Conservation (phyloP, 2,113 vertebrate species). For the Trachemys scripta region DNA sequence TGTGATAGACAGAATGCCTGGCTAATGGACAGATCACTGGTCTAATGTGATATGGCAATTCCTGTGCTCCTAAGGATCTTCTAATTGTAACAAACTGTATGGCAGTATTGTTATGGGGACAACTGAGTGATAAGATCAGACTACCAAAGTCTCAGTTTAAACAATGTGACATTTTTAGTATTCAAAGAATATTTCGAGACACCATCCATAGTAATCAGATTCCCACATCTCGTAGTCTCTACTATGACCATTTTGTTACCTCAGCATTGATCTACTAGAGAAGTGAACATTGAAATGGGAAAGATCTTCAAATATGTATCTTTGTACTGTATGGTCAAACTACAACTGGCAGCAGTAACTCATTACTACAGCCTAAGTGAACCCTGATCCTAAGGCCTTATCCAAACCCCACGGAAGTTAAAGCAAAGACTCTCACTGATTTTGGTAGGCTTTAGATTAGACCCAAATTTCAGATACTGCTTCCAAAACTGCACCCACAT, state of each 20-base stretch:
- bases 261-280: slow-evolving; percentile 62
- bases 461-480: background rate
- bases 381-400: rapidly evolving
- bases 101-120: slow-evolving; percentile 34
- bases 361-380: rapidly evolving
- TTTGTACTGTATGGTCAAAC: background rate
- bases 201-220: slow-evolving; percentile 56
- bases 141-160: slow-evolving; percentile 16
- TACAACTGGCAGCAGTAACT: background rate
- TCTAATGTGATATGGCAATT: slow-evolving; percentile 19
- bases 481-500: background rate
- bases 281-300: slow-evolving; percentile 54
- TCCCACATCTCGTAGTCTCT: slow-evolving; percentile 56
- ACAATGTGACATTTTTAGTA: slow-evolving; percentile 50
- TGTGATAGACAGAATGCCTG: background rate
- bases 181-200: slow-evolving; percentile 37
- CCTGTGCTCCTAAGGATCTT: slow-evolving; percentile 13
- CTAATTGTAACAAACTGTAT: slow-evolving; percentile 22
- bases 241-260: slow-evolving; percentile 47
- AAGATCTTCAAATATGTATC: slow-evolving; percentile 62
- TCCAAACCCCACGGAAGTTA: background rate
- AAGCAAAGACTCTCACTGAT: background rate
- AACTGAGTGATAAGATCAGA: slow-evolving; percentile 26
- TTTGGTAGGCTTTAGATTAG: background rate
- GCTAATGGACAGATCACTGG: rapidly evolving